Evolutionary conservation across 2,888 invertebrate genomes (phyloP), one percentile per base, ranked within the genome.

Genomic region (Orthosia cruda): DNA sequence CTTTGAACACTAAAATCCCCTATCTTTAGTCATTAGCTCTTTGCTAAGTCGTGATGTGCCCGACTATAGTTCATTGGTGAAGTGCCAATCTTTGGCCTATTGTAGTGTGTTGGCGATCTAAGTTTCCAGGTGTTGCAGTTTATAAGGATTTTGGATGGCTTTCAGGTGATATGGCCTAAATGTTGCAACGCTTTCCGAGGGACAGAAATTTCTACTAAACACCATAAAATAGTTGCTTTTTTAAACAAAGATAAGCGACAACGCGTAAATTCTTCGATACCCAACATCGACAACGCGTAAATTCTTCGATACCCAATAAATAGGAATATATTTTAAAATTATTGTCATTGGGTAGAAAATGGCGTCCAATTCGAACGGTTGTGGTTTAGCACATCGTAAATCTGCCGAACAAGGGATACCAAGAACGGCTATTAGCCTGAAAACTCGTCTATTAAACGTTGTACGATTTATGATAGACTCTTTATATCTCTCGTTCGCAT

Each of bases 381-480:
- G 89, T 81, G 92, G 90, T 91, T 94, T 93, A 94, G 90, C 92
- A 88, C 90, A 87, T 92, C 93, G 91, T 94, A 94, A 94, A 94
- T 93, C 90, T 92, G 90, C 88, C 90, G 86, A 88, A 89, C 90
- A 89, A 89, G 89, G 90, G 90, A 87, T 90, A 89, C 89, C 77
- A 87, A 86, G 88, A 88, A 85, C 74, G 84, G 88, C 90, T 87
- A 91, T 92, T 92, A 92, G 90, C 80, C 87, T 87, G 77, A 89
- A 91, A 90, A 88, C 82, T 89, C 85, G 77, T 84, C 85, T 89
- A 89, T 90, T 89, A 83, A 87, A 87, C 71, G 77, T 81, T 80
- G 84, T 80, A 86, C 81, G 85, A 87, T 85, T 87, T 82, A 86
- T 83, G 70, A 57, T 69, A 77, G 73, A 66, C 26, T 81, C 40